Percentiles rank a stretch among this genome's conserved stretches.
Evolutionary conservation across 2,888 invertebrate species (phyloP).

Genomic region (Ptilodon capucinus): DNA sequence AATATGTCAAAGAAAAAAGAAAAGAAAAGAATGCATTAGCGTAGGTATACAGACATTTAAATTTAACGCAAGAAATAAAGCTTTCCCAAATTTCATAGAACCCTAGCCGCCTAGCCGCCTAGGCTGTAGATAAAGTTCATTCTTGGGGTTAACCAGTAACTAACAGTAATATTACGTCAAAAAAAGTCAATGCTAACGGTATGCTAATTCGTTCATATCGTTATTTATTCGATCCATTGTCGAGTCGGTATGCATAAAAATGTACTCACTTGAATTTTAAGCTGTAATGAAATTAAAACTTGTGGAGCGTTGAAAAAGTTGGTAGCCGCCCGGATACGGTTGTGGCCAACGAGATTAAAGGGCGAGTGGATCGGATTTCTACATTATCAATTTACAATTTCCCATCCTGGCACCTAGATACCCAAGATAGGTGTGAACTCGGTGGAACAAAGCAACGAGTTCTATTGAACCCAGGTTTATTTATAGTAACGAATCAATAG

Average conservation of each 20-base stretch:
- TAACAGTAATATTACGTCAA: not conserved
- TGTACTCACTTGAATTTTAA: conserved; percentile 46
- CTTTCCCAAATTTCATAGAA: no score
- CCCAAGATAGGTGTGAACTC: conserved; percentile 20
- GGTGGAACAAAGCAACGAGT: conserved; percentile 10
- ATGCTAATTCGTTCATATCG: conserved; percentile 50
- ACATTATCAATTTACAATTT: conserved; percentile 56
- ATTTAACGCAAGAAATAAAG: not conserved
- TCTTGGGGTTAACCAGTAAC: no score
- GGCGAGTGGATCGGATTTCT: conserved; percentile 40
- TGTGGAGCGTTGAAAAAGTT: conserved; percentile 46
- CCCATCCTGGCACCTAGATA: conserved; percentile 30
- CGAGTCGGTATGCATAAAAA: conserved; percentile 50
- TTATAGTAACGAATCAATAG: no score
- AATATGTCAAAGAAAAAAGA: not conserved
- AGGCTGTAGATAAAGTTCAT: no score
- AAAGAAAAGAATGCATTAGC: not conserved
- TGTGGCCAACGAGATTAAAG: conserved; percentile 36
- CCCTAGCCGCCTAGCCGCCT: no score
- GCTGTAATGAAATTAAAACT: conserved; percentile 66
- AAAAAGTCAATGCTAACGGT: conserved; percentile 24
- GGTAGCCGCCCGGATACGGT: conserved; percentile 30
- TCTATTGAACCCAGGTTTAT: conserved; percentile 8
- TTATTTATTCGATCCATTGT: conserved; percentile 45
- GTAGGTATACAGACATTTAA: not conserved